A percentile compares a stretch with the other conserved stretches of the same genome.
Conservation (phyloP, 1,140 invertebrate genomes). For the Ips typographus region DNA sequence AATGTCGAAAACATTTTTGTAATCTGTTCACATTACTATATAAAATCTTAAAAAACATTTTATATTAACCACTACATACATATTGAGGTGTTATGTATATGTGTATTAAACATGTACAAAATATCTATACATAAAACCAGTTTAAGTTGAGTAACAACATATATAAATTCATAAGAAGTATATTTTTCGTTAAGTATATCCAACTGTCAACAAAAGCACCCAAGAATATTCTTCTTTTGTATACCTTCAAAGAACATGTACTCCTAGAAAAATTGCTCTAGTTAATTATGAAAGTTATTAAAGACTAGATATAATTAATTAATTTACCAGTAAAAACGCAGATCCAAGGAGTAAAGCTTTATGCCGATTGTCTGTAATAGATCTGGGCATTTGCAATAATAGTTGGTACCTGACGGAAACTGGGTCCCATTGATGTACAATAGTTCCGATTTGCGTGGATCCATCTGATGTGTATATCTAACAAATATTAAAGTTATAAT, state of each 20-base stretch:
- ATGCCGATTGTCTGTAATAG: conserved; percentile 55
- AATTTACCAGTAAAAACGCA: conserved; percentile 58
- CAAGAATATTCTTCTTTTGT: conserved; percentile 34
- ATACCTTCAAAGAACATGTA: conserved; percentile 47
- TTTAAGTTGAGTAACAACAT: too few relatives aligned
- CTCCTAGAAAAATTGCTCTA: conserved; percentile 41
- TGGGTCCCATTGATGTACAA: conserved; percentile 60
- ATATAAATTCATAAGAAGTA: neutral
- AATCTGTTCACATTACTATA: too few relatives aligned
- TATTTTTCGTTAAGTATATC: neutral
- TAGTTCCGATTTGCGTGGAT: conserved; percentile 57
- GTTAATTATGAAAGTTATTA: neutral
- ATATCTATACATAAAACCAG: too few relatives aligned
- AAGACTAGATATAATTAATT: conserved; percentile 3
- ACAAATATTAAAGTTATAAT: conserved; percentile 5
- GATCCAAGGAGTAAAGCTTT: conserved; percentile 60
- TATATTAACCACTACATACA: too few relatives aligned
- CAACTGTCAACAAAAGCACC: conserved; percentile 30
- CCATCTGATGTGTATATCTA: conserved; percentile 54
- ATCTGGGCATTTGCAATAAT: conserved; percentile 54
- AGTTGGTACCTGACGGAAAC: conserved; percentile 57
- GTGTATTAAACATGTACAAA: too few relatives aligned
- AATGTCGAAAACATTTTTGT: too few relatives aligned
- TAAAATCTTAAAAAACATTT: too few relatives aligned
- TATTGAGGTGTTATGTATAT: too few relatives aligned